Evolutionary conservation across 2,113 vertebrate species (phyloP).

Genomic region (Phasianus colchicus): DNA sequence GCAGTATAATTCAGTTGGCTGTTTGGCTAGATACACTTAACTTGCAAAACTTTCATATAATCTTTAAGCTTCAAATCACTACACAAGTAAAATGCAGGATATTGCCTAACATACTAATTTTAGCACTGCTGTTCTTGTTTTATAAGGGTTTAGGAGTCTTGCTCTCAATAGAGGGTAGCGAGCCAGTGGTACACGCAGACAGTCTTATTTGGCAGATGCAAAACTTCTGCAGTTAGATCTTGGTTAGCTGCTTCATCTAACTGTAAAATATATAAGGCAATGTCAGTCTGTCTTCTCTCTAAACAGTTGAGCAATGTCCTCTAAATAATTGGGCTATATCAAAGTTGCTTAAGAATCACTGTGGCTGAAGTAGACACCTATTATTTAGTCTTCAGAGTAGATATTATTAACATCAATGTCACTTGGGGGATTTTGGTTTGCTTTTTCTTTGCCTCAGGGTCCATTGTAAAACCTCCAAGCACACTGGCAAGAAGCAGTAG

Average conservation of each 20-base stretch:
- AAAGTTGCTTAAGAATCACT: neutral
- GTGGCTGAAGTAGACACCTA: neutral
- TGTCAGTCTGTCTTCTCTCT: neutral
- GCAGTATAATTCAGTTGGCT: neutral
- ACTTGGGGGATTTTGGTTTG: conserved; percentile 54
- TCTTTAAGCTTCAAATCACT: neutral
- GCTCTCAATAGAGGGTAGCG: neutral
- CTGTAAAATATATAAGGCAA: neutral
- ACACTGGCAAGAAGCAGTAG: conserved; percentile 91
- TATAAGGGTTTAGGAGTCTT: neutral
- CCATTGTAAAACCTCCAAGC: conserved; percentile 80
- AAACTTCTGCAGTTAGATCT: neutral
- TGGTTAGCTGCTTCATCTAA: neutral
- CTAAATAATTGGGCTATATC: neutral
- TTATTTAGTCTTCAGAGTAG: conserved; percentile 21
- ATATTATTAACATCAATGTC: conserved; percentile 25
- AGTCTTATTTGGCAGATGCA: neutral
- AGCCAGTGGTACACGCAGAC: neutral
- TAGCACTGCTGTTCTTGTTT: neutral
- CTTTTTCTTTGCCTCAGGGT: conserved; percentile 75
- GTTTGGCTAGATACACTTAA: neutral
- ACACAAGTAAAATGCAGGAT: neutral
- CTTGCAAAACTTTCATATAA: neutral
- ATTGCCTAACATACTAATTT: neutral
- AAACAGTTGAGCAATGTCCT: neutral